These are phyloP conservation scores for Ladona fulva DNA, from an alignment of 1,140 invertebrate species.

Conservation along the genomic window DNA sequence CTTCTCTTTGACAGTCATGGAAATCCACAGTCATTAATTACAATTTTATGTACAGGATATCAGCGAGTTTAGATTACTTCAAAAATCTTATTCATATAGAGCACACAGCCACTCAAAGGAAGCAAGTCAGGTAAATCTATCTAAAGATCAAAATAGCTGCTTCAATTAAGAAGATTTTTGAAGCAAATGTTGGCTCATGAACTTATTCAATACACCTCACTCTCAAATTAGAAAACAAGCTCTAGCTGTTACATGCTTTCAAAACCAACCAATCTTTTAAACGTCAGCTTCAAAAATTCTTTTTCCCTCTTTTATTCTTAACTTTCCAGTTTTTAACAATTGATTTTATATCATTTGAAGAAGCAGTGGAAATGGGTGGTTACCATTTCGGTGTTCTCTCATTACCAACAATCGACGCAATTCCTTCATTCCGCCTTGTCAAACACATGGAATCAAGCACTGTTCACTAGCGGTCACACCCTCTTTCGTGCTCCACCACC, in stretches of 20 bases:
- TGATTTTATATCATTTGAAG: not conserved
- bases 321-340: slow-evolving; percentile 3
- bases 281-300: not conserved
- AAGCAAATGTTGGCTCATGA: not conserved
- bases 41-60: not conserved
- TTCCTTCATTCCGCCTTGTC: not conserved
- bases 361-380: not conserved
- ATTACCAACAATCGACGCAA: not conserved
- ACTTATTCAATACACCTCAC: not conserved
- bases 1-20: not conserved
- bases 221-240: not conserved
- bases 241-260: not conserved
- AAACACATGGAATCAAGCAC: not conserved
- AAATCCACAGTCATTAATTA: not conserved
- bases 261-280: not conserved
- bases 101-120: slow-evolving; percentile 2
- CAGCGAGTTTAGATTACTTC: not conserved
- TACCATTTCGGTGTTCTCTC: not conserved
- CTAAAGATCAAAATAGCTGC: not conserved
- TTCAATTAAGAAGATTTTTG: not conserved
- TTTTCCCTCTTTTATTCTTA: not conserved
- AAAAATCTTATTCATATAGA: not conserved
- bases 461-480: not conserved
- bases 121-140: not conserved
- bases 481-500: not conserved